Evolutionary conservation across 2,797 vertebrate genomes (phyloP), one percentile per base, ranked within the genome.

Genomic region (Lithobates sylvaticus): DNA sequence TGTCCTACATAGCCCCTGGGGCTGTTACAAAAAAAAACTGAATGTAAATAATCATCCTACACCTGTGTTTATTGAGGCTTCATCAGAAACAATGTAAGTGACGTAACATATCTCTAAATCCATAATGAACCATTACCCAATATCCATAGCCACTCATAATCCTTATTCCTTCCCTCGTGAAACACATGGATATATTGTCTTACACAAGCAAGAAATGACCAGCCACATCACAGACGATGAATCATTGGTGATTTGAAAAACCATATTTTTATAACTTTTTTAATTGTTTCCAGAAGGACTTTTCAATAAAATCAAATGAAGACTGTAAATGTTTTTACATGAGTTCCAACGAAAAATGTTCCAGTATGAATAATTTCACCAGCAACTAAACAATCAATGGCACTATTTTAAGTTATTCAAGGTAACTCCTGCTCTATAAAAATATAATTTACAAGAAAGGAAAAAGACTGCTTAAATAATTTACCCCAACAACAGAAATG

Each of bases 141-240:
- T 26, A 26, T 26, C 23, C 3, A 23, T 26, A 65, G 50, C 32
- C 58, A 42, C 79, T 42, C 18, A 32, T 81, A 61, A n/a, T 42
- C 58, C 12, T n/a, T 73, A 81, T 58, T 27, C 58, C 21, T 39
- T 36, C 29, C 47, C 16, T 65, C 39, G 67, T 65, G 58, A 83
- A 75, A 67, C 61, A 83, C 36, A 47, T 64, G 42, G 47, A 64
- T 47, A 74, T 54, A 73, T 83, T 75, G 71, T 83, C 34, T 44
- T 74, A 74, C 16, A 74, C 34, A 54, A 29, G 50, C 50, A 76
- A 54, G 61, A 83, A 83, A 34, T 16, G 16, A 73, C 75, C 50
- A 84, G n/a, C 76, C 76, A 80, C 69, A 80, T 85, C 70, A 74
- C 84, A 79, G 70, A 77, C 32, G 13, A 73, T 85, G 76, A 85